Evolutionary conservation across 1,140 invertebrate genomes (phyloP).

Genomic region (Steinernema feltiae): DNA sequence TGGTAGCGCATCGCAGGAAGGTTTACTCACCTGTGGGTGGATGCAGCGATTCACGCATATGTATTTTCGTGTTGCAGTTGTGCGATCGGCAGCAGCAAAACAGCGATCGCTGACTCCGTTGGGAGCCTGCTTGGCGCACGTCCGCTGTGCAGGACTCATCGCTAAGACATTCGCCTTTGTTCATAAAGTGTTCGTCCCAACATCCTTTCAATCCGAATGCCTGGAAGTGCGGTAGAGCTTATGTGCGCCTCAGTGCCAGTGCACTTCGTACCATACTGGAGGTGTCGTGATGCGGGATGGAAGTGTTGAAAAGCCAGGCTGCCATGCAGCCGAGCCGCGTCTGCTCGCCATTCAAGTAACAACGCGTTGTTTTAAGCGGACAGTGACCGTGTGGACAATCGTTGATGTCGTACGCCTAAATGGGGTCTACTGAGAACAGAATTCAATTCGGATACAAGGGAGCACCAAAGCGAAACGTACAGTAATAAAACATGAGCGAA

Average conservation of each 20-base stretch:
- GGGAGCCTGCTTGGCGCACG: constrained; percentile 28
- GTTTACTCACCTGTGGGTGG: constrained; percentile 8
- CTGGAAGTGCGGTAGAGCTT: neutral
- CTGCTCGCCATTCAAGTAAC: neutral
- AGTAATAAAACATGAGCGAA: no score
- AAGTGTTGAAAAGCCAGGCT: constrained; percentile 48
- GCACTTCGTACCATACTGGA: constrained; percentile 22
- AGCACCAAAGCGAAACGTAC: no score
- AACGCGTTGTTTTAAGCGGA: neutral
- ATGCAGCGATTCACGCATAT: constrained; percentile 6
- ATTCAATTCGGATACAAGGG: constrained; percentile 5
- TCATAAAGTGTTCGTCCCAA: constrained; percentile 41
- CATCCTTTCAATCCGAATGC: constrained; percentile 37
- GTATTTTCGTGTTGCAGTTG: constrained; percentile 40
- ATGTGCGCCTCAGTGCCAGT: no score
- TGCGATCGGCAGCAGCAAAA: constrained; percentile 49
- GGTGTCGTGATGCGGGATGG: neutral
- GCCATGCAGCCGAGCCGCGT: constrained; percentile 19
- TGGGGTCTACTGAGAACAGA: constrained; percentile 12
- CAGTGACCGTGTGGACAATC: neutral
- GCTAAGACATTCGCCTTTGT: constrained; percentile 35
- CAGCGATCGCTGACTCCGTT: constrained; percentile 19
- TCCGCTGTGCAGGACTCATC: constrained; percentile 16
- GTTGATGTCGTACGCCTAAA: neutral
- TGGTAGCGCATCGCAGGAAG: neutral